A percentile compares a stretch with the other conserved stretches of the same genome.
Evolutionary conservation across 1,140 invertebrate genomes (phyloP).

Genomic region (Temnothorax curvispinosus): DNA sequence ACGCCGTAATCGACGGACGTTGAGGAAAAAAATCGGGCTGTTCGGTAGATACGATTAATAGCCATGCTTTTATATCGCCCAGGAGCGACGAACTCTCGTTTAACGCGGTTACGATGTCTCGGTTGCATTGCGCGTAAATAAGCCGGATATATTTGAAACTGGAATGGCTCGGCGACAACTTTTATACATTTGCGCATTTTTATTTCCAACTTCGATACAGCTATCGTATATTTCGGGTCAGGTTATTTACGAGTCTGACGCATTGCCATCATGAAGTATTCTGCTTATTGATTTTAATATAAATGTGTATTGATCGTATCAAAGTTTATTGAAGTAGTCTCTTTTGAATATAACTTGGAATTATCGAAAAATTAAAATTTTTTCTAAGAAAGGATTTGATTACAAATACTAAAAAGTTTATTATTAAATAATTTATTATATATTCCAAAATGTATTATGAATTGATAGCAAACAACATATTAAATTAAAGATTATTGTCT

Average conservation of each 20-base stretch:
- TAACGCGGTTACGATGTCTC: not conserved
- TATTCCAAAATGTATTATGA: not conserved
- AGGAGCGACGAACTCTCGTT: constrained; percentile 6
- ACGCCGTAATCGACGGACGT: not conserved
- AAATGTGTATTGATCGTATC: not conserved
- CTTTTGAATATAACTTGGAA: not conserved
- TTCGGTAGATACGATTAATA: not conserved
- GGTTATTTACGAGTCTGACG: constrained; percentile 12
- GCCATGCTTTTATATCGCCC: not conserved
- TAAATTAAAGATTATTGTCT: not conserved
- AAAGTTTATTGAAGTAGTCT: not conserved
- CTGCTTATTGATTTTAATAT: not conserved
- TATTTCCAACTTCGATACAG: not conserved
- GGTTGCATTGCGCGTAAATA: constrained; percentile 6
- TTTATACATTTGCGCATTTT: constrained; percentile 21
- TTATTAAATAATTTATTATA: not conserved
- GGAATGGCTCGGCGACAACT: not conserved
- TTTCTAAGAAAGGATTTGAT: not conserved
- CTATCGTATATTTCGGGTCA: not conserved
- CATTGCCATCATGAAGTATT: not conserved
- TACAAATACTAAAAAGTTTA: not conserved
- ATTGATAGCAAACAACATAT: not conserved
- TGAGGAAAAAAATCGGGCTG: not conserved
- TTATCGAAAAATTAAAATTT: not conserved
- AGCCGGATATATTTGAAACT: not conserved